phyloP scores from a whole-genome alignment of 2,888 invertebrate genomes.

The Lissocephala sabroskyi region DNA sequence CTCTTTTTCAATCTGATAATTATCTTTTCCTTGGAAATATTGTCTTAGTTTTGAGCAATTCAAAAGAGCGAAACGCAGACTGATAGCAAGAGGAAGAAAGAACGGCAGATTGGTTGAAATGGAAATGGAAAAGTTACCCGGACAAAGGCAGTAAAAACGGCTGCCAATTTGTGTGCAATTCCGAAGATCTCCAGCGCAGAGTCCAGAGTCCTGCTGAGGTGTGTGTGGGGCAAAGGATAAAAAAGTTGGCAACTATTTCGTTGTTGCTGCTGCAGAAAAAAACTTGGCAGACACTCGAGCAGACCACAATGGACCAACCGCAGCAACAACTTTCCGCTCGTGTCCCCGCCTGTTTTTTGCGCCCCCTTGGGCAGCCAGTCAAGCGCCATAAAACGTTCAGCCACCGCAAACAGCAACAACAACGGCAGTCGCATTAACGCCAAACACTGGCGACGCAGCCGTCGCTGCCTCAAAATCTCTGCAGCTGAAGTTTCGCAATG shows the following conservation, averaged over 20 bases:
- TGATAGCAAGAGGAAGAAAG: too few species aligned
- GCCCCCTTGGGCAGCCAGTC: too few species aligned
- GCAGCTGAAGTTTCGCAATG: slow-evolving; percentile 36
- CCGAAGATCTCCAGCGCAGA: slow-evolving; percentile 22
- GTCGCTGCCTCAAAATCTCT: slow-evolving; percentile 46
- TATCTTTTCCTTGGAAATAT: too few species aligned
- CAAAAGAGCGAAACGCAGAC: slow-evolving; percentile 32
- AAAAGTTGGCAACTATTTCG: slow-evolving; percentile 59
- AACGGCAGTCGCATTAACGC: not conserved
- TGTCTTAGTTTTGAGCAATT: slow-evolving; percentile 55
- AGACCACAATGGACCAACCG: slow-evolving; percentile 42
- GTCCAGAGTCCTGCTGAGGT: not conserved
- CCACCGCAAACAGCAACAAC: not conserved
- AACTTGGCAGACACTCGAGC: slow-evolving; percentile 61
- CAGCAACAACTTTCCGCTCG: slow-evolving; percentile 17
- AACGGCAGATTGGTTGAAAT: too few species aligned
- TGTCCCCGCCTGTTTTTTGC: too few species aligned
- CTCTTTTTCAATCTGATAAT: too few species aligned
- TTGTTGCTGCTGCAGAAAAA: slow-evolving; percentile 42
- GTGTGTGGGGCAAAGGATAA: slow-evolving; percentile 15
- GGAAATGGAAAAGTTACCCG: slow-evolving; percentile 27
- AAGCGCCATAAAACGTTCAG: not conserved
- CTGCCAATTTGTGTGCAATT: slow-evolving; percentile 59
- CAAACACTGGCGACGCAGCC: not conserved
- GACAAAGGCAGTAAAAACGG: slow-evolving; percentile 50